Base-by-base conservation (phyloP, 2,888 invertebrate genomes). In the Malthinus flaveolus region DNA sequence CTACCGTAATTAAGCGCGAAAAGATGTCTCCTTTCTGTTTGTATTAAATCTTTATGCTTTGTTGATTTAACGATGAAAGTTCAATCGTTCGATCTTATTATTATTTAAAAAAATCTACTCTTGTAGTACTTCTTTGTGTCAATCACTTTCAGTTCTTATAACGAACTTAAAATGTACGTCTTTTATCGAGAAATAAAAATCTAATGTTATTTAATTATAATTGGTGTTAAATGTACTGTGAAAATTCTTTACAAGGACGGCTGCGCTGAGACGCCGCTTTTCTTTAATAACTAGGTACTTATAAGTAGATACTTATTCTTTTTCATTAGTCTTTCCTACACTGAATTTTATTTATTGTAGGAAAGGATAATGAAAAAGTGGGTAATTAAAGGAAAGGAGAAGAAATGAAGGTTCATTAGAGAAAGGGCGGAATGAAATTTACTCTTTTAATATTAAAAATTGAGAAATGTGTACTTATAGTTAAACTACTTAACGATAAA, bases 201-300 rank as follows among this genome's bases (percentile, higher is more conserved):
- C 23, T 23, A 23, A 23, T 23, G 23, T 49, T 37, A 37, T 49
- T 37, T 37, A 49, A 49, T 23, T 23, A 23, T 23, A 23, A 23
- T 37, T 36, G 39, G 33, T 42, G 50, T 42, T 50, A 42, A 50
- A 42, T 50, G 50, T 42, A 42, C 50, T 50, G 42, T 50, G 50
- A 42, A 42, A 50, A 42, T 50, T 50, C 50, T 50, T 50, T 39
- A 42, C 50, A 42, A 50, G 50, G 50, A 50, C 50, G 50, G 42
- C 32, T 42, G 32, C n/a, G 5, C 5, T 3, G 23, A 23, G 5
- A 23, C 23, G 23, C 23, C 23, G 23, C 5, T 23, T 23, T 23
- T 23, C 23, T 23, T 23, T 35, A 33, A 33, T 33, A 33, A 7
- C 33, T 33, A 33, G 33, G 8, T 7, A 33, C 8, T 33, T 33